Conservation (phyloP, 2,113 vertebrate species). For the Phyllostomus hastatus region DNA sequence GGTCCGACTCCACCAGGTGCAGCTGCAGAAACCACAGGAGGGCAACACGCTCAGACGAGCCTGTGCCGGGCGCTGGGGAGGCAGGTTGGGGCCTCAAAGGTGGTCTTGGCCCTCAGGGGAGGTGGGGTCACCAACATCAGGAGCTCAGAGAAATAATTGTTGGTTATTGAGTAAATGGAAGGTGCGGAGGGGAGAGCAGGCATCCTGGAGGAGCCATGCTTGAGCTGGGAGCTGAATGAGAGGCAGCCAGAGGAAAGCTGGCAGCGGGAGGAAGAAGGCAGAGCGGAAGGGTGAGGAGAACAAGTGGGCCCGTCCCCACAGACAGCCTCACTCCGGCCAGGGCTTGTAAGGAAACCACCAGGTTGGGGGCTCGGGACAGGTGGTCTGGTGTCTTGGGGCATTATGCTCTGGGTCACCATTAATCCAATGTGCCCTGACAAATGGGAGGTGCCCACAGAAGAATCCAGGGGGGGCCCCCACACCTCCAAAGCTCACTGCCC, state of each 20-base stretch:
- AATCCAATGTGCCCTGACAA: background rate
- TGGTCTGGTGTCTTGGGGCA: background rate
- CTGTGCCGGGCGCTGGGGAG: background rate
- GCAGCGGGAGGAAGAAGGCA: background rate
- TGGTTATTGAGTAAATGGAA: background rate
- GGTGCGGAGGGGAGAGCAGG: background rate
- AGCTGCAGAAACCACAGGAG: conserved; percentile 75
- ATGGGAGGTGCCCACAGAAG: background rate
- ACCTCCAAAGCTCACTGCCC: background rate
- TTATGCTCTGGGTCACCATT: background rate
- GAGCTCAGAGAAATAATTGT: too few relatives aligned
- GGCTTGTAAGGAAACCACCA: background rate
- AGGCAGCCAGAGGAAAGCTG: background rate
- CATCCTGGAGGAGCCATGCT: background rate
- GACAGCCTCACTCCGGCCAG: background rate
- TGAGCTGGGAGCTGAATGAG: background rate
- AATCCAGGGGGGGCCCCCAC: background rate
- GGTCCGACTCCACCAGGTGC: conserved; percentile 85
- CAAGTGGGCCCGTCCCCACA: background rate
- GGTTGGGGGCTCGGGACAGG: background rate
- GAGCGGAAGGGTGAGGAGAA: background rate
- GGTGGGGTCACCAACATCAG: background rate
- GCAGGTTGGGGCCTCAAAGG: background rate
- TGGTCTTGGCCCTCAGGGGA: background rate
- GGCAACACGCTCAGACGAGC: background rate